Evolutionary conservation across 1,140 invertebrate species (phyloP), one percentile per base, ranked within the genome.

Genomic region (Euura lappo): DNA sequence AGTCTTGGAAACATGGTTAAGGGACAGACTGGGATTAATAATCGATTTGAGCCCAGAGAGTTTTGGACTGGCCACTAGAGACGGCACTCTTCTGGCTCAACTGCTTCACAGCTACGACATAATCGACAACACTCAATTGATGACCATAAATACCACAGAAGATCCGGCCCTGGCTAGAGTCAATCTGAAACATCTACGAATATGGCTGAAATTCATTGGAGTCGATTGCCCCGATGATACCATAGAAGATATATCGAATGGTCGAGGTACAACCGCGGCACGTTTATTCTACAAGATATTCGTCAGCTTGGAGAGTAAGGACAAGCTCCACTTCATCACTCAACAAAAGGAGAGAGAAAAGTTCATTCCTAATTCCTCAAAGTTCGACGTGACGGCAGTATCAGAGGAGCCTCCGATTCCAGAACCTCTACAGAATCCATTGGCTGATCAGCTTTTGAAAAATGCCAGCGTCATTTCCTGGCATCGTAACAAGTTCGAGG

Each of bases 281-380:
- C 86, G 88, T 10, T 77, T 92, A 7, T 90, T 91, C 78, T 91
- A 91, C 81, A 87, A 91, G 81, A 77, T 92, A 10, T 92, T 90
- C 78, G 80, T 92, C 13, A 84, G 85, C 74, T 82, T 92, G n/a
- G 89, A 91, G 68, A 88, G 88, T 75, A 89, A 88, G 77, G 89
- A 91, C 80, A 81, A 85, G 13, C 81, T 88, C 60, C 82, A 90
- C 73, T 90, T 90, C 75, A 88, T 90, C 44, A 89, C 88, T 70
- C 76, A 84, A 60, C 87, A 90, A 72, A 84, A 85, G 73, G 85
- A 89, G 82, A 83, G 83, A 76, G 85, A 72, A 83, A 88, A 66
- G 71, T 77, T 72, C 77, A 86, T 78, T 72, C 86, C 74, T 60
- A 84, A 45, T 80, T 89, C 82, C 72, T 85, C 67, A 73, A 84